Evolutionary conservation across 1,140 invertebrate species (phyloP).

Genomic region (Hyphantria cunea): DNA sequence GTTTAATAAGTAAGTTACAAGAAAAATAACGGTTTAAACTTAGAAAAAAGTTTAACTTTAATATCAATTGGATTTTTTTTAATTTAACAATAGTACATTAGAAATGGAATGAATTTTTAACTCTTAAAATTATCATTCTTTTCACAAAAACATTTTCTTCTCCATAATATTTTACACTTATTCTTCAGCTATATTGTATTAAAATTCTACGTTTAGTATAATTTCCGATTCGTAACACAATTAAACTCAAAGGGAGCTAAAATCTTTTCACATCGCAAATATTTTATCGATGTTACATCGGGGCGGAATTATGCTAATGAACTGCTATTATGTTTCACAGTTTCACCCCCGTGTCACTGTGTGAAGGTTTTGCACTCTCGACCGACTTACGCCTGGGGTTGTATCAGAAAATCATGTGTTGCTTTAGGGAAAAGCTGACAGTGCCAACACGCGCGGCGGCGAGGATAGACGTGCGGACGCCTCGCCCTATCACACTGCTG

Average conservation of each 20-base stretch:
- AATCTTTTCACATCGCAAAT: conserved; percentile 64
- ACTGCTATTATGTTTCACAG: conserved; percentile 72
- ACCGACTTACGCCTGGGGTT: conserved; percentile 71
- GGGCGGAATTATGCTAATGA: conserved; percentile 70
- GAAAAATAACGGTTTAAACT: no score
- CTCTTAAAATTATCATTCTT: no score
- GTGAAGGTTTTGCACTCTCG: conserved; percentile 78
- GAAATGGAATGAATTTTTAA: no score
- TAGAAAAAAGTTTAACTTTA: no score
- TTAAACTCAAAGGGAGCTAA: conserved; percentile 31
- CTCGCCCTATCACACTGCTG: neutral
- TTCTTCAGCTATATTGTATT: no score
- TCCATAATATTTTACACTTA: no score
- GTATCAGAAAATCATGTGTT: conserved; percentile 76
- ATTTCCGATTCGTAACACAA: conserved; percentile 29
- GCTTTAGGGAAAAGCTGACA: conserved; percentile 67
- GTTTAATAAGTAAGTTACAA: no score
- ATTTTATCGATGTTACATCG: conserved; percentile 54
- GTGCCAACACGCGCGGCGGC: conserved; percentile 52
- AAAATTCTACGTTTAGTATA: neutral
- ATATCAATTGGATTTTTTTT: no score
- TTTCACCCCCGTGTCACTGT: conserved; percentile 73
- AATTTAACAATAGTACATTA: no score
- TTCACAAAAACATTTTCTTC: no score
- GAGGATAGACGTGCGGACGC: conserved; percentile 45